A percentile compares a stretch with the other conserved stretches of the same genome.
phyloP scores from a whole-genome alignment of 2,113 vertebrate genomes.

The Gadus macrocephalus region DNA sequence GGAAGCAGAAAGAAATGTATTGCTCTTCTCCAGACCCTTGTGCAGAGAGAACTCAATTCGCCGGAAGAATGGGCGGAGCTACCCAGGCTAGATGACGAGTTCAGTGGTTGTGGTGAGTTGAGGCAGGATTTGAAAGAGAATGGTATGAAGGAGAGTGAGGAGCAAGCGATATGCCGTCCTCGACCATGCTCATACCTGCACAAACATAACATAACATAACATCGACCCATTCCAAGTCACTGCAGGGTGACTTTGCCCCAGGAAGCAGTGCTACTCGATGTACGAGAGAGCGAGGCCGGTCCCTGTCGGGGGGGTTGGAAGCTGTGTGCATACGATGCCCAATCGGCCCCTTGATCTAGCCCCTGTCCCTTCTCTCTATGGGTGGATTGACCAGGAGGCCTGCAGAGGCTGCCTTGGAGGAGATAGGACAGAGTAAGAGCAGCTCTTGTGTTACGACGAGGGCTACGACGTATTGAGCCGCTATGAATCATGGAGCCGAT shows the following conservation, averaged over 20 bases:
- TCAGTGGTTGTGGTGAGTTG: slow-evolving; percentile 30
- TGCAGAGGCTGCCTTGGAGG: slow-evolving; percentile 24
- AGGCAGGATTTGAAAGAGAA: slow-evolving; percentile 22
- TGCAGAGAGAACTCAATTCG: too few species aligned
- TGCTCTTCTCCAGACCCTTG: too few species aligned
- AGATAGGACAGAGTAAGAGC: slow-evolving; percentile 55
- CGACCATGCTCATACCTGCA: slow-evolving; percentile 45
- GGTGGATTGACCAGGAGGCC: slow-evolving; percentile 30
- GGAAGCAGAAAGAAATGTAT: too few species aligned
- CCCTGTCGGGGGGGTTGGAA: slow-evolving; percentile 21
- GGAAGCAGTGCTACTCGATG: slow-evolving; percentile 23
- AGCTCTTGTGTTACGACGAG: slow-evolving; percentile 39
- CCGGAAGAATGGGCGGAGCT: too few species aligned
- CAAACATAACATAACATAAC: slow-evolving; percentile 44
- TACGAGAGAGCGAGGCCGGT: slow-evolving; percentile 29
- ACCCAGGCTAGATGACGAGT: neutral
- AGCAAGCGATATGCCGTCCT: neutral
- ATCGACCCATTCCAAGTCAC: slow-evolving; percentile 43
- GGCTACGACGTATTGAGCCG: slow-evolving; percentile 47
- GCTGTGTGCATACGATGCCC: too few species aligned
- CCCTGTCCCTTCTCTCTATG: slow-evolving; percentile 23
- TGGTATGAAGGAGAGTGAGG: neutral
- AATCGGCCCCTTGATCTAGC: neutral
- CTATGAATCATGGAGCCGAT: slow-evolving; percentile 43
- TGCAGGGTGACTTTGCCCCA: slow-evolving; percentile 42